Conservation (phyloP, 1,140 invertebrate genomes). For the Drosophila arizonae region DNA sequence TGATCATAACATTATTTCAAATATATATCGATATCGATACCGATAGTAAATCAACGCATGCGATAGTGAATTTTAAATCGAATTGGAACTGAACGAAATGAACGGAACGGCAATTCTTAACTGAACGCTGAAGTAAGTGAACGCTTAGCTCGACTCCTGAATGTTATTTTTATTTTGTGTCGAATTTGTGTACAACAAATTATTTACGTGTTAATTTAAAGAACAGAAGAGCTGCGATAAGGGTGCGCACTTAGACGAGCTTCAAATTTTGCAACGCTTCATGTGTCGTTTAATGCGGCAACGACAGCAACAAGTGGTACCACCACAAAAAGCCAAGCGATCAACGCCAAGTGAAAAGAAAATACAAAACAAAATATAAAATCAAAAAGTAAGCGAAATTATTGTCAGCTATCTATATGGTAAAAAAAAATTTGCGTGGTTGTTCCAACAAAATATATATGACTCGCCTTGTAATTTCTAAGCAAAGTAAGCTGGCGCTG, state of each 20-base stretch:
- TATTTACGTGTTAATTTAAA: slow-evolving; percentile 34
- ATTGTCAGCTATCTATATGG: slow-evolving; percentile 5
- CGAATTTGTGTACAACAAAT: slow-evolving; percentile 25
- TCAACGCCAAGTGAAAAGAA: slow-evolving; percentile 27
- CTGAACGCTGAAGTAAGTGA: slow-evolving; percentile 28
- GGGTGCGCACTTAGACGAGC: slow-evolving; percentile 9
- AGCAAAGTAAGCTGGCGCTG: slow-evolving; percentile 24
- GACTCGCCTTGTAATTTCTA: slow-evolving; percentile 32
- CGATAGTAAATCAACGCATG: not conserved
- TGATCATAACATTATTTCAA: not conserved
- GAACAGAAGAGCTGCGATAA: slow-evolving; percentile 24
- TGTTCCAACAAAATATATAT: slow-evolving; percentile 15
- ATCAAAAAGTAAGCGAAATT: slow-evolving; percentile 38
- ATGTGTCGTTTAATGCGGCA: slow-evolving; percentile 47
- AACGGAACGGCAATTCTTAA: slow-evolving; percentile 14
- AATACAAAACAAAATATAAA: slow-evolving; percentile 10
- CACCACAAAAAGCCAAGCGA: slow-evolving; percentile 38
- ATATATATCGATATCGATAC: slow-evolving; percentile 10
- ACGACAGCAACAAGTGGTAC: slow-evolving; percentile 49
- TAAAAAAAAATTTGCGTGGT: slow-evolving; percentile 15
- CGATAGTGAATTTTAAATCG: slow-evolving; percentile 6
- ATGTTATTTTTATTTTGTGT: slow-evolving; percentile 24
- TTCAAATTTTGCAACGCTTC: slow-evolving; percentile 13
- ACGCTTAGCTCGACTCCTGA: slow-evolving; percentile 25
- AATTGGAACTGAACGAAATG: slow-evolving; percentile 11